Evolutionary conservation across 1,140 invertebrate genomes (phyloP).

Genomic region (Drepana arcuata): DNA sequence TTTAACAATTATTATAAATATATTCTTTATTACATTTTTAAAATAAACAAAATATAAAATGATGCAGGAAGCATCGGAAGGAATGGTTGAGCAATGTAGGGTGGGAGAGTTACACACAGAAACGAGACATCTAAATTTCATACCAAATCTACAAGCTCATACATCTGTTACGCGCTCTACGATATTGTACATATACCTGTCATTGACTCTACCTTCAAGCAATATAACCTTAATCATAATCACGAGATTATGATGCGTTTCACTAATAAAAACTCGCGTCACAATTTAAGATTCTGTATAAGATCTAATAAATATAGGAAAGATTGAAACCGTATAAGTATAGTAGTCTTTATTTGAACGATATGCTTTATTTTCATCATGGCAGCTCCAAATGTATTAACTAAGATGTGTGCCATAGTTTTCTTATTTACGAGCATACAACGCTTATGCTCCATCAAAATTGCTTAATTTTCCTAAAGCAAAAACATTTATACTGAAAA

Average conservation of each 20-base stretch:
- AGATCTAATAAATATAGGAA: slow-evolving; percentile 67
- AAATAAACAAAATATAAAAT: no score
- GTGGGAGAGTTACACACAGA: slow-evolving; percentile 3
- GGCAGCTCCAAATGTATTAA: slow-evolving; percentile 42
- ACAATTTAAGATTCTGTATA: slow-evolving; percentile 63
- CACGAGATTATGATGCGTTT: slow-evolving; percentile 28
- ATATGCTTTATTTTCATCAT: slow-evolving; percentile 66
- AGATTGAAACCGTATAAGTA: slow-evolving; percentile 61
- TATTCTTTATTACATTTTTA: no score
- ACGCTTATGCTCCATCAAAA: no score
- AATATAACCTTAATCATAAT: slow-evolving; percentile 23
- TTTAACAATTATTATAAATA: no score
- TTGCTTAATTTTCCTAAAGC: no score
- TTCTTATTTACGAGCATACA: no score
- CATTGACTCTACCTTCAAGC: slow-evolving; percentile 23
- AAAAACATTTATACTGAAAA: no score
- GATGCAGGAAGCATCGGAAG: no score
- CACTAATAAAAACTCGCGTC: no score
- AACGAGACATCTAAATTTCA: slow-evolving; percentile 10
- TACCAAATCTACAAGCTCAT: slow-evolving; percentile 46
- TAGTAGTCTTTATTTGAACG: slow-evolving; percentile 63
- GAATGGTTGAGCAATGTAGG: slow-evolving; percentile 15
- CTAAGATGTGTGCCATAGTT: no score
- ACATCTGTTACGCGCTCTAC: slow-evolving; percentile 28
- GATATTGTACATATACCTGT: slow-evolving; percentile 24